Conservation (phyloP, 2,113 vertebrate genomes). For the Rana temporaria region DNA sequence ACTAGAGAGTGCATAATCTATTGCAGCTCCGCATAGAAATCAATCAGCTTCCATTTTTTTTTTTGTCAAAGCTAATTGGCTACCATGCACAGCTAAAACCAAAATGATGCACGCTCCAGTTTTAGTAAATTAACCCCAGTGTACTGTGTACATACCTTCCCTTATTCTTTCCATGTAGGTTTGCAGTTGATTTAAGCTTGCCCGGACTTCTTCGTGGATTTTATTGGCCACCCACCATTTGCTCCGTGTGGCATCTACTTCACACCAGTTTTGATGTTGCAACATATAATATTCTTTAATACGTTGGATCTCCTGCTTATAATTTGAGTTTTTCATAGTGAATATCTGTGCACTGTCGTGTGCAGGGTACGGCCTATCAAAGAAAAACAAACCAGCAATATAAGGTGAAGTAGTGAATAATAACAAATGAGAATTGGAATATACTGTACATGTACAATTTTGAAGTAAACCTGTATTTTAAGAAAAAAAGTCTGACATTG, state of each 20-base stretch:
- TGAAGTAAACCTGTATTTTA: too few species aligned
- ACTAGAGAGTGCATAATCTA: too few species aligned
- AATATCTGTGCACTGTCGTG: conserved; percentile 84
- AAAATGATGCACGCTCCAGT: too few species aligned
- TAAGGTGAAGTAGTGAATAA: background rate
- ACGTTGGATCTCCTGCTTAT: conserved; percentile 73
- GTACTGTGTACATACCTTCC: conserved; percentile 75
- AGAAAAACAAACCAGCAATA: conserved; percentile 44
- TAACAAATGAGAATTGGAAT: background rate
- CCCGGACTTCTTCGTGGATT: conserved; percentile 73
- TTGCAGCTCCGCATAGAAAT: too few species aligned
- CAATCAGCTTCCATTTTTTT: too few species aligned
- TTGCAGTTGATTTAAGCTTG: conserved; percentile 77
- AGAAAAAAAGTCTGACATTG: too few species aligned
- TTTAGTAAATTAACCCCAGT: too few species aligned
- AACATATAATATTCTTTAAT: conserved; percentile 77
- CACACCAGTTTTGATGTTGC: conserved; percentile 87
- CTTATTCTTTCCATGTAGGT: conserved; percentile 81
- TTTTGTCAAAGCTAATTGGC: too few species aligned
- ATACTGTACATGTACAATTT: too few species aligned
- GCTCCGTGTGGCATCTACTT: conserved; percentile 79
- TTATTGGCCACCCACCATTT: conserved; percentile 89
- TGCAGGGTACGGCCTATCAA: conserved; percentile 70
- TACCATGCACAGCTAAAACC: too few species aligned
- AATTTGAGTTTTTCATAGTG: conserved; percentile 76